Evolutionary conservation across 1,140 invertebrate genomes (phyloP).

Genomic region (Colletes latitarsis): DNA sequence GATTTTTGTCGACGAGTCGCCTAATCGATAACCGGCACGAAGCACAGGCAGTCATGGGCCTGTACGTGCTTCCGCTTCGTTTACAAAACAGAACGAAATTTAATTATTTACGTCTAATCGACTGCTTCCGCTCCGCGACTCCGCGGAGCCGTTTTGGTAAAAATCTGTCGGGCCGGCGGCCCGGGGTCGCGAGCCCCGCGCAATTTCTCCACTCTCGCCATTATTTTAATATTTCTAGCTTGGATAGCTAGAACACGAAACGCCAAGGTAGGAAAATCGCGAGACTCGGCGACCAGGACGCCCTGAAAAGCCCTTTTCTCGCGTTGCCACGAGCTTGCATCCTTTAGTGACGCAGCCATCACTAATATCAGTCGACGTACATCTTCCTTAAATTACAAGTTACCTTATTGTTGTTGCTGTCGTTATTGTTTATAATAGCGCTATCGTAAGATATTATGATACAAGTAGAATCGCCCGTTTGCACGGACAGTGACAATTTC

Average conservation of each 20-base stretch:
- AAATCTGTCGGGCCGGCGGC: conserved; percentile 57
- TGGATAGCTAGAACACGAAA: neutral
- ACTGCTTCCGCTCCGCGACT: conserved; percentile 48
- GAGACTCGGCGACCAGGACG: conserved; percentile 17
- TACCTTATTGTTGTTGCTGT: conserved; percentile 60
- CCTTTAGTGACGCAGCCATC: conserved; percentile 12
- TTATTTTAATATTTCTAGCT: neutral
- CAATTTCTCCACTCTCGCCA: conserved; percentile 10
- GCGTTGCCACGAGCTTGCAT: conserved; percentile 19
- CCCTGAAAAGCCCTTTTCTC: conserved; percentile 28
- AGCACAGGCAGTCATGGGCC: no score
- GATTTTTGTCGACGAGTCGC: neutral
- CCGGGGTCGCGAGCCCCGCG: conserved; percentile 14
- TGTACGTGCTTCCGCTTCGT: conserved; percentile 19
- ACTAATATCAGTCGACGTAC: conserved; percentile 40
- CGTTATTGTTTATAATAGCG: conserved; percentile 55
- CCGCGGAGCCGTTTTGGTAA: conserved; percentile 67
- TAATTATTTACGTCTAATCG: conserved; percentile 56
- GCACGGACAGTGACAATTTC: conserved; percentile 43
- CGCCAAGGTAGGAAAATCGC: neutral
- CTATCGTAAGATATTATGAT: conserved; percentile 65
- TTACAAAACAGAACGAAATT: conserved; percentile 55
- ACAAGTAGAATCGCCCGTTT: conserved; percentile 59
- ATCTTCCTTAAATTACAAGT: conserved; percentile 54
- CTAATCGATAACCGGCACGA: neutral